Base-by-base conservation (phyloP, 2,113 vertebrate species). In the Tachuris rubrigastra region DNA sequence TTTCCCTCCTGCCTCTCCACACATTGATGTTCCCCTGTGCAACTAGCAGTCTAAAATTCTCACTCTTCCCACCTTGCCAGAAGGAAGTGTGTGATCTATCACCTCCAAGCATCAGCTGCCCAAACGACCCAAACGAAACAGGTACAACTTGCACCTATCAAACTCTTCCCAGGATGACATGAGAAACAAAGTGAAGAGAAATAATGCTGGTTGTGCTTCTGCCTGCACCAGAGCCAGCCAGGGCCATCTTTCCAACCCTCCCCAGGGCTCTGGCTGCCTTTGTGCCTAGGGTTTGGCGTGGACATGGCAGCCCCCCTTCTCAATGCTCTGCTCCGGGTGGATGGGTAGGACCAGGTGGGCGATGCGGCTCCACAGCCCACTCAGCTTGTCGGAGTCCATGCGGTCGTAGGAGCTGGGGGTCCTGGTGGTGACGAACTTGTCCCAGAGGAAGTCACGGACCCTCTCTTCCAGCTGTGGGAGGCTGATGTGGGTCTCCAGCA, bases 391-490 rank as follows among this genome's bases (percentile, higher is more conserved):
- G 0, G 96, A 92, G 82, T 98, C 98, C 98, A 98, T 98, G 93
- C 22, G 95, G 74, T 97, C 49, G 5, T 97, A 95, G 89, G 98
- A 98, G 22, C 52, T 41, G 50, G 97, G 95, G 2, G 39, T 72
- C 14, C 80, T 9, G 1, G 60, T n/a, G 68, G 75, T 31, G 50
- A 96, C 97, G 65, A 98, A 98, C 50, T 95, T 98, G 59, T 97
- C 97, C 96, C 98, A 98, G 33, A 99, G 97, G 65, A 99, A 98
- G 85, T 99, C 99, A 2, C 98, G 97, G 65, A 99, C 99, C 96
- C 98, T 99, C 89, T 99, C 99, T 92, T 99, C 99, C 18, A 98
- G 98, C 11, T 86, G 85, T 24, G 59, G 97, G 28, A 98, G 96
- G 92, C 90, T 68, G 10, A 98, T 85, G 5, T 89, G 80, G 2